Conservation (phyloP, 1,140 invertebrate genomes). For the Aphidius gifuensis region DNA sequence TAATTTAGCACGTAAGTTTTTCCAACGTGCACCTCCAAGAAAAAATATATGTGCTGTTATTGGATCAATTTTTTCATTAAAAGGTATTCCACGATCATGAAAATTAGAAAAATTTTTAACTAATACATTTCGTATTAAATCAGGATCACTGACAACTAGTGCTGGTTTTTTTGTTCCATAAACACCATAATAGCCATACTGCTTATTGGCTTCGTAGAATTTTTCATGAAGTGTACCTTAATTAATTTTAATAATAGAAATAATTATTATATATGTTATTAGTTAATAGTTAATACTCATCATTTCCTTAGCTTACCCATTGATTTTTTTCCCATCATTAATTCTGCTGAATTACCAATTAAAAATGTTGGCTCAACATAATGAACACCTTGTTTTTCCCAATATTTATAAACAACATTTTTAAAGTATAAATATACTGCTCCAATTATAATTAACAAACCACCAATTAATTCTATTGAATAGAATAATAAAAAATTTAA, state of each 20-base stretch:
- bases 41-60: constrained; percentile 57
- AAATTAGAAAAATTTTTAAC: constrained; percentile 56
- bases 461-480: too few relatives aligned
- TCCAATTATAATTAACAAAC: too few relatives aligned
- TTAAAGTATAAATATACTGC: too few relatives aligned
- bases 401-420: too few relatives aligned
- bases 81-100: constrained; percentile 47
- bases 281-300: too few relatives aligned
- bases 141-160: constrained; percentile 52
- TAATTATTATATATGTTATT: too few relatives aligned
- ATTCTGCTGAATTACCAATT: too few relatives aligned
- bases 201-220: constrained; percentile 25
- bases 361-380: too few relatives aligned
- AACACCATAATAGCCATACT: constrained; percentile 39
- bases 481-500: too few relatives aligned
- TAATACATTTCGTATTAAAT: constrained; percentile 52
- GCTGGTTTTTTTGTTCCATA: constrained; percentile 54
- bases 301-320: too few relatives aligned
- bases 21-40: constrained; percentile 53
- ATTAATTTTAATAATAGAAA: neutral
- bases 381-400: too few relatives aligned
- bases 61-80: constrained; percentile 54
- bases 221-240: constrained; percentile 28
- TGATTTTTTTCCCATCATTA: too few relatives aligned
- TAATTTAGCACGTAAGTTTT: constrained; percentile 52